Conservation (phyloP, 2,888 invertebrate genomes). For the Lasioglossum pauxillum region DNA sequence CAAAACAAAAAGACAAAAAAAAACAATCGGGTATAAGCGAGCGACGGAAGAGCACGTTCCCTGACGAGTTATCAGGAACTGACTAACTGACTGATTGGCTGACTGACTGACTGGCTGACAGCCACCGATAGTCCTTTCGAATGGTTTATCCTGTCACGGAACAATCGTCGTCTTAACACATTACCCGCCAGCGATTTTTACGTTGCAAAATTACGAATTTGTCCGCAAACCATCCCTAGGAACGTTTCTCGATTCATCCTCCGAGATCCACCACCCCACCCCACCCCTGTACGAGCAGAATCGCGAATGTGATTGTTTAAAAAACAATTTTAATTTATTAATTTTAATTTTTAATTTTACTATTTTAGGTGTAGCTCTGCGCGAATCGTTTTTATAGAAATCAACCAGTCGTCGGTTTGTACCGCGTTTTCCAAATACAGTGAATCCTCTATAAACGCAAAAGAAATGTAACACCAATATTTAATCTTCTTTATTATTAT, state of each 20-base stretch:
- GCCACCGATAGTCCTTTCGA: slow-evolving; percentile 30
- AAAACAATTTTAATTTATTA: neutral
- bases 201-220: neutral
- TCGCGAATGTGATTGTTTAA: neutral
- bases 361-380: neutral
- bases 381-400: no score
- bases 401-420: no score
- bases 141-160: neutral
- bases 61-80: neutral
- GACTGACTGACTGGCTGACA: slow-evolving; percentile 9
- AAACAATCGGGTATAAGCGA: neutral
- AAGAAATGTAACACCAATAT: no score
- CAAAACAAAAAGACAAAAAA: neutral
- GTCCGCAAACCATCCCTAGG: neutral
- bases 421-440: no score
- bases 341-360: no score
- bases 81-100: neutral
- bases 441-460: no score
- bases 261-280: neutral
- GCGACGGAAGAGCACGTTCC: neutral
- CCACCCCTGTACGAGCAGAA: neutral
- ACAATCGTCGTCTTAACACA: neutral
- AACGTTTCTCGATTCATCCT: neutral
- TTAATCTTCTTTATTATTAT: no score
- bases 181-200: neutral